Conservation (phyloP, 2,888 invertebrate genomes). For the Salticus scenicus region DNA sequence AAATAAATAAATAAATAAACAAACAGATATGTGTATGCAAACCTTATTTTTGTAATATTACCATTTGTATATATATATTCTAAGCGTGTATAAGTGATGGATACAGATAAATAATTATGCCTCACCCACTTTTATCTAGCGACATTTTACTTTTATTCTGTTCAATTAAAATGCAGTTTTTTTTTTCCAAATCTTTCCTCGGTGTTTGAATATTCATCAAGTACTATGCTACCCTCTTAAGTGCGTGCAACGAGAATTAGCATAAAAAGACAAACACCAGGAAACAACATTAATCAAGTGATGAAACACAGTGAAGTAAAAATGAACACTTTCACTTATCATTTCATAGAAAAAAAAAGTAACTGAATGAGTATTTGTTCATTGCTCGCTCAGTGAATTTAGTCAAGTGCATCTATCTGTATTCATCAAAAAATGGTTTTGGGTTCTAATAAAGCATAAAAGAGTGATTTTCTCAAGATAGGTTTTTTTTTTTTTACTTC, state of each 20-base stretch:
- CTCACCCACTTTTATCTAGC: background rate
- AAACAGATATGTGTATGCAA: too few relatives aligned
- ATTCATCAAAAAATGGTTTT: background rate
- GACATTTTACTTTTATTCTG: too few relatives aligned
- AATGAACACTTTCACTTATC: background rate
- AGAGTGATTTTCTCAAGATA: background rate
- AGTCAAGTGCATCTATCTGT: background rate
- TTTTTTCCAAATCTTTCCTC: too few relatives aligned
- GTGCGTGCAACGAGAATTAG: background rate
- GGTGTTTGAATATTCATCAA: too few relatives aligned
- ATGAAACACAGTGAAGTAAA: background rate
- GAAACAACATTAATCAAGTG: slow-evolving; percentile 4
- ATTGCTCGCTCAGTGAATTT: background rate
- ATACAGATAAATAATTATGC: background rate
- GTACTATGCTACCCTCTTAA: background rate
- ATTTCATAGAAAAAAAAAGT: background rate
- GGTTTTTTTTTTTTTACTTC: too few relatives aligned
- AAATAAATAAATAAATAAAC: too few relatives aligned
- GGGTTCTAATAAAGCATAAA: background rate
- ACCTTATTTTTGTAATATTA: too few relatives aligned
- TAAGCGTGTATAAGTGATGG: background rate
- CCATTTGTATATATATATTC: too few relatives aligned
- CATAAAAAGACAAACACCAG: background rate
- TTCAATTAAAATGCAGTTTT: background rate
- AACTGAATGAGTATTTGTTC: background rate